Base-by-base conservation (phyloP, 2,797 vertebrate species). In the Pteronotus mesoamericanus region DNA sequence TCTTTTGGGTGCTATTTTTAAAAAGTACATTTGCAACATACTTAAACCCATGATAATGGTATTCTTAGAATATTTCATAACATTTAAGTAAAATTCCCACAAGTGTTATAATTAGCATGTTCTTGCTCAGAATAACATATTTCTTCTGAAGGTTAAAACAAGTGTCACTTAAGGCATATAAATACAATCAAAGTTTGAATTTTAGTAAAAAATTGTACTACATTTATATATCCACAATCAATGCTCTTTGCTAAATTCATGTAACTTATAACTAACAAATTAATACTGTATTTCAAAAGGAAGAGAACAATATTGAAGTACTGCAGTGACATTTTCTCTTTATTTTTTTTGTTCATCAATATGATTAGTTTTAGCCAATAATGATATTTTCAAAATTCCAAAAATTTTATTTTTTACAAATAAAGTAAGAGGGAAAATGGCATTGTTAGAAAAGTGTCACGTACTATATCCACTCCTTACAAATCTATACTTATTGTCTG, bases 41-140 rank as follows among this genome's bases (percentile, higher is more conserved):
- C 9, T 94, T 93, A 88, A 92, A 51, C 0, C 24, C 4, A 72
- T 51, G 14, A 29, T 57, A 72, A 12, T 71, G 7, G 24, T 11
- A 18, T 77, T 86, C 12, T 88, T 92, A 72, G 42, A 86, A 71
- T 86, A 55, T 53, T 94, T 96, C 59, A 77, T 78, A 64, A 75
- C 32, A 4, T 89, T 85, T 72, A 88, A 34, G 29, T 77, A 48
- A 92, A 89, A 91, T 78, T 69, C 19, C 61, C 57, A 24, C 12
- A 85, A 66, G 19, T 75, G 61, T 83, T 75, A 26, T 37, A 66
- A 86, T 64, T 92, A 89, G 18, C 3, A 59, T 94, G 66, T 93
- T 64, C 37, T 46, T 95, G 16, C 3, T 64, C 42, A 75, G 34
- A 80, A 42, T 21, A 80, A 37, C 29, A 89, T 18, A 53, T 91